These are phyloP conservation scores for Bergia puertoricense DNA, from an alignment of 92 coral and sea anemone species.

Conservation along the genomic window DNA sequence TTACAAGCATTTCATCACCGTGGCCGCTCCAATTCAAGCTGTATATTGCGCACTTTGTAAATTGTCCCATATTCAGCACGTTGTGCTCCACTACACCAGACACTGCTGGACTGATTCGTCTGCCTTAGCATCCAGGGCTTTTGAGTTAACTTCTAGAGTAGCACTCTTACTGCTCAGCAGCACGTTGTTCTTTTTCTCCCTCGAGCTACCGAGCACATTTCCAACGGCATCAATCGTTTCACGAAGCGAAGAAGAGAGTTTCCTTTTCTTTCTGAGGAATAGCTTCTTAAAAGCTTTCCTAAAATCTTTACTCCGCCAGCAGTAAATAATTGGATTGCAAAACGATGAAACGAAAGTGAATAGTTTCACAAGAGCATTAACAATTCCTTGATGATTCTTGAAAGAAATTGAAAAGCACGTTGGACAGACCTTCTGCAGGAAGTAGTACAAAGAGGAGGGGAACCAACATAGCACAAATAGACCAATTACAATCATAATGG, in stretches of 20 bases:
- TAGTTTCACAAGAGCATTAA: slow-evolving; percentile 87
- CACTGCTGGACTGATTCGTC: background rate
- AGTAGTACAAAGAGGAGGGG: slow-evolving; percentile 92
- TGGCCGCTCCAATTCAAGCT: too few species aligned
- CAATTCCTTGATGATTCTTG: slow-evolving; percentile 48
- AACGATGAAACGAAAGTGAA: slow-evolving; percentile 87
- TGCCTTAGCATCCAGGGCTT: background rate
- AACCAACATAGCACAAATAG: slow-evolving; percentile 87
- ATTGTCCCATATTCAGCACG: background rate
- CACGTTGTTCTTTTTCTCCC: background rate
- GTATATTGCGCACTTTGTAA: too few species aligned
- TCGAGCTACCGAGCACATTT: slow-evolving; percentile 3
- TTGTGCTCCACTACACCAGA: background rate
- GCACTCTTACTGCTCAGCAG: background rate
- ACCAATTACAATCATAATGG: slow-evolving; percentile 88
- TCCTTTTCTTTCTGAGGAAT: slow-evolving; percentile 47
- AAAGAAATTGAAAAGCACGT: slow-evolving; percentile 70
- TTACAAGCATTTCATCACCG: too few species aligned
- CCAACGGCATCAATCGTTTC: slow-evolving; percentile 14
- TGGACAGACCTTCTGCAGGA: slow-evolving; percentile 73
- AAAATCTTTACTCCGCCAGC: slow-evolving; percentile 93
- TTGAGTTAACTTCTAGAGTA: slow-evolving; percentile 12
- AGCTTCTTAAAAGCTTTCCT: slow-evolving; percentile 76
- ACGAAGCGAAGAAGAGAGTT: slow-evolving; percentile 49
- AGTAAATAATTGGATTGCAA: slow-evolving; percentile 90